Evolutionary conservation across 2,888 invertebrate species (phyloP).

Genomic region (Dicyrtoma fusca): DNA sequence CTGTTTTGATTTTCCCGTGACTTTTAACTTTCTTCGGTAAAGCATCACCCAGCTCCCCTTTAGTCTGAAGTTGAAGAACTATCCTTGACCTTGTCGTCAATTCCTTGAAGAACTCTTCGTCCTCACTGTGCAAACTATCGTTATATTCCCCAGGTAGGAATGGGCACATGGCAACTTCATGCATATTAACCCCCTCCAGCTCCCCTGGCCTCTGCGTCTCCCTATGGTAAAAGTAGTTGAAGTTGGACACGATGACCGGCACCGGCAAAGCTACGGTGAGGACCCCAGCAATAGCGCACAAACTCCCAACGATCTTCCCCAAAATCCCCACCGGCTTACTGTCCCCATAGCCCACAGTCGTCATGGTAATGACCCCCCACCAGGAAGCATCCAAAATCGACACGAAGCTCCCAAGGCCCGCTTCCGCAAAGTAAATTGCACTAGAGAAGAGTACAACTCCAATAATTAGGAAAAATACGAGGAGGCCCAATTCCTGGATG

Average conservation of each 20-base stretch:
- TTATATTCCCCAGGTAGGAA: slow-evolving; percentile 26
- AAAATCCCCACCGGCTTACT: slow-evolving; percentile 31
- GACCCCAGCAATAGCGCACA: slow-evolving; percentile 51
- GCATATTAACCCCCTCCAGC: slow-evolving; percentile 25
- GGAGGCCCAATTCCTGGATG: slow-evolving; percentile 47
- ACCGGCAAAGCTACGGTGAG: slow-evolving; percentile 49
- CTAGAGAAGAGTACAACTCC: slow-evolving; percentile 49
- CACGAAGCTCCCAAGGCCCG: slow-evolving; percentile 10
- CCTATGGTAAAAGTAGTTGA: slow-evolving; percentile 50
- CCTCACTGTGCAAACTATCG: background rate
- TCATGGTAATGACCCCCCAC: slow-evolving; percentile 52
- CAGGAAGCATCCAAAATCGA: slow-evolving; percentile 47
- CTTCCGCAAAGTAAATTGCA: slow-evolving; percentile 41
- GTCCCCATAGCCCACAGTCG: slow-evolving; percentile 48
- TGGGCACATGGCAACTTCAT: slow-evolving; percentile 34
- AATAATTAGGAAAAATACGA: slow-evolving; percentile 49
- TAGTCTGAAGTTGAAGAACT: too few relatives aligned
- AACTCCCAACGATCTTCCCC: slow-evolving; percentile 41
- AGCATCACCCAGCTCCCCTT: too few relatives aligned
- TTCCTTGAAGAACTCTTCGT: too few relatives aligned
- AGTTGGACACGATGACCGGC: slow-evolving; percentile 53
- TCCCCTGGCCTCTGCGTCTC: slow-evolving; percentile 40
- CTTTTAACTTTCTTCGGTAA: too few relatives aligned
- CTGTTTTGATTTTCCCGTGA: too few relatives aligned
- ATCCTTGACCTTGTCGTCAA: too few relatives aligned